Evolutionary conservation across 2,888 invertebrate genomes (phyloP).

Genomic region (Eucera pruinosa): DNA sequence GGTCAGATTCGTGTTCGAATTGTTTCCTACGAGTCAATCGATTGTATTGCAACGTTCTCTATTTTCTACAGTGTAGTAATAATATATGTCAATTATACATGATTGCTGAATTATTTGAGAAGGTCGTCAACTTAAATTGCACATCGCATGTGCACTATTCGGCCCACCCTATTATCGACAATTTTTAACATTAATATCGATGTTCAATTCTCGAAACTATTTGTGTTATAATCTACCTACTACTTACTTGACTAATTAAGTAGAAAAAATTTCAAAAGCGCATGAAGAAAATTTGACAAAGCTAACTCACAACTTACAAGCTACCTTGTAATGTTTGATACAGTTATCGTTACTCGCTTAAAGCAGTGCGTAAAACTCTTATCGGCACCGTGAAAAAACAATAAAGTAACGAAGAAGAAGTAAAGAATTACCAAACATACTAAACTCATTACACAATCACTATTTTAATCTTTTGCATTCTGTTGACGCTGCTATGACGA

Average conservation of each 20-base stretch:
- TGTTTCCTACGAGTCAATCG: constrained; percentile 50
- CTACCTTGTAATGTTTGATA: not conserved
- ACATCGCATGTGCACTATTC: constrained; percentile 8
- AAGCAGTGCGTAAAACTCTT: constrained; percentile 22
- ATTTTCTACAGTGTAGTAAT: constrained; percentile 58
- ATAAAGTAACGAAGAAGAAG: not conserved
- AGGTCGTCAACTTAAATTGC: constrained; percentile 54
- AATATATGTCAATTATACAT: constrained; percentile 60
- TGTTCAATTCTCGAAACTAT: not conserved
- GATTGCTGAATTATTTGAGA: constrained; percentile 63
- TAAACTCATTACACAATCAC: not conserved
- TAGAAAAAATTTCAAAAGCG: no score
- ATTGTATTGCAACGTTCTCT: constrained; percentile 57
- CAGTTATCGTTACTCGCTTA: not conserved
- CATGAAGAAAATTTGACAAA: no score
- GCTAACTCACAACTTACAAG: no score
- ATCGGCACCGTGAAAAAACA: constrained; percentile 25
- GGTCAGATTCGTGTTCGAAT: constrained; percentile 67
- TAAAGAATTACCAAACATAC: not conserved
- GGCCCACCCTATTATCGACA: not conserved
- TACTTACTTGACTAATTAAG: no score
- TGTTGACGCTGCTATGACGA: no score
- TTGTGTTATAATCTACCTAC: no score
- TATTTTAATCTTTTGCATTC: no score
- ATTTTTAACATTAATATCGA: constrained; percentile 5